Percentiles rank a stretch among this genome's conserved stretches.
These are phyloP conservation scores for Halcyon senegalensis DNA, from an alignment of 2,113 vertebrate species.

Conservation along the genomic window DNA sequence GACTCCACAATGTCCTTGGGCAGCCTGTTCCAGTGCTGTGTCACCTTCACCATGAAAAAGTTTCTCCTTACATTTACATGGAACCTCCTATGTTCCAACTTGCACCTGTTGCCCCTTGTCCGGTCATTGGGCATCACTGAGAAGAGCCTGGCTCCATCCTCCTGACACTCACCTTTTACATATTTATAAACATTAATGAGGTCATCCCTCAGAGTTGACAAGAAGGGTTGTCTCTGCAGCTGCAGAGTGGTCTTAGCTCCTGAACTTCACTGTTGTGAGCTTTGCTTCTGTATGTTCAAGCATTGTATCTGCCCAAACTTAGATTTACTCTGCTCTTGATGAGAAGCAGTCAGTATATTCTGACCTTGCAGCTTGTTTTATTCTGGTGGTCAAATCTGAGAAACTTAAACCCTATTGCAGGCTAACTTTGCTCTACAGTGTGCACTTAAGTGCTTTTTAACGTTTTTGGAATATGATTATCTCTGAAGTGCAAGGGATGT, in stretches of 20 bases:
- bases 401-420: neutral
- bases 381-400: neutral
- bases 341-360: neutral
- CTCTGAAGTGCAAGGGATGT: neutral
- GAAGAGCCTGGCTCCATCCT: no score
- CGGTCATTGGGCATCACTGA: no score
- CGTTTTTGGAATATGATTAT: neutral
- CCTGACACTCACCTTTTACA: no score
- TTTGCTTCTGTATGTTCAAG: neutral
- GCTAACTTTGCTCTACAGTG: neutral
- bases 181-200: no score
- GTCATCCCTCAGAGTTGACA: neutral
- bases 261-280: neutral
- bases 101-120: no score
- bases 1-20: no score
- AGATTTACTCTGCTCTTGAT: neutral
- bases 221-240: neutral
- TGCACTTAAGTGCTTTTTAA: neutral
- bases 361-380: neutral
- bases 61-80: no score
- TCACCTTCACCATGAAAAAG: no score
- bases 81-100: no score
- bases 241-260: neutral
- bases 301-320: neutral
- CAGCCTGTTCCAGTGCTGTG: no score